Conservation (phyloP, 2,113 vertebrate genomes). For the Piprites chloris region DNA sequence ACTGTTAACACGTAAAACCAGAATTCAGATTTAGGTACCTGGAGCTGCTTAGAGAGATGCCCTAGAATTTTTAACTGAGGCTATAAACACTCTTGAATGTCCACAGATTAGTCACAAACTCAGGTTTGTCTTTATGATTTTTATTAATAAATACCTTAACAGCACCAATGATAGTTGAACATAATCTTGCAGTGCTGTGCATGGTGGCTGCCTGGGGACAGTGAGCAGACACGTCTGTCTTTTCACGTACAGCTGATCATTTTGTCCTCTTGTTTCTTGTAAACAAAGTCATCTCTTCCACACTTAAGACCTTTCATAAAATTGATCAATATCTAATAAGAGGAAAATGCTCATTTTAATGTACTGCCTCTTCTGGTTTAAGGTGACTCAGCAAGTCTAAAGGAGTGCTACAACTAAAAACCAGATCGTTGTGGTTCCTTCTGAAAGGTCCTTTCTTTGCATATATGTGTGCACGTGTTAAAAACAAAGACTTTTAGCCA, state of each 20-base stretch:
- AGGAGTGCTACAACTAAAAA: conserved; percentile 10
- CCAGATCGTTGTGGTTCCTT: neutral
- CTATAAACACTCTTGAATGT: neutral
- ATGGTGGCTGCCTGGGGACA: neutral
- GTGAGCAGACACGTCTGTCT: neutral
- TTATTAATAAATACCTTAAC: conserved; percentile 82
- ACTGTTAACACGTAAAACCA: fast-evolving
- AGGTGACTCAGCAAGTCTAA: neutral
- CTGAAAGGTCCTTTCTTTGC: conserved; percentile 1
- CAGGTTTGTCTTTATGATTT: neutral
- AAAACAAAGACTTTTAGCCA: conserved; percentile 41
- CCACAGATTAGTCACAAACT: conserved; percentile 9
- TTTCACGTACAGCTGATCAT: conserved; percentile 19
- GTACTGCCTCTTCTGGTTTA: neutral
- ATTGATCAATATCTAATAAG: neutral
- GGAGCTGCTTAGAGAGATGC: fast-evolving
- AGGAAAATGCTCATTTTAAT: conserved; percentile 10
- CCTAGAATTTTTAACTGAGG: fast-evolving
- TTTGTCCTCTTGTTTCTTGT: conserved; percentile 8
- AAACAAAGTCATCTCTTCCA: conserved; percentile 23
- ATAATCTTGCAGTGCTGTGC: conserved; percentile 45
- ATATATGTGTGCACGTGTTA: neutral
- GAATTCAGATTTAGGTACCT: fast-evolving
- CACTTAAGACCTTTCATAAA: conserved; percentile 11
- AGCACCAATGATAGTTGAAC: conserved; percentile 64